Percentiles rank a stretch among this genome's conserved stretches.
Conservation (phyloP, 2,797 vertebrate genomes). For the Coracias cyanogaster region DNA sequence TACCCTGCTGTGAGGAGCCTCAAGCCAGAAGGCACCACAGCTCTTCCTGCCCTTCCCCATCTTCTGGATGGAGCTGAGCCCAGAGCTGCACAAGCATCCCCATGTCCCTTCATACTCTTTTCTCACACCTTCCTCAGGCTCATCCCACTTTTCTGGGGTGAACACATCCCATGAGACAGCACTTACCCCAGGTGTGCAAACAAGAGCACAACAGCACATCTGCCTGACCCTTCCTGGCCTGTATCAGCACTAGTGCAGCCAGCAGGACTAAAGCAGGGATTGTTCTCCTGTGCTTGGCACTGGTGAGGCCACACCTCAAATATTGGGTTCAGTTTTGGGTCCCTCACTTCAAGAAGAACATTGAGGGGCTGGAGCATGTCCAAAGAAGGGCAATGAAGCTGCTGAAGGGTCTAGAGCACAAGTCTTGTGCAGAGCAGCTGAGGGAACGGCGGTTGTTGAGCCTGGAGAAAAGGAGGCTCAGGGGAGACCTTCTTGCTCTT, state of each 20-base stretch:
- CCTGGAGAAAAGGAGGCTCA: neutral
- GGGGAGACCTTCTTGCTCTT: neutral
- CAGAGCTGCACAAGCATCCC: neutral
- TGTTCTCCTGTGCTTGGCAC: no score
- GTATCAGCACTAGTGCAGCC: no score
- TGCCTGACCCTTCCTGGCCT: neutral
- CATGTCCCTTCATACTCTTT: neutral
- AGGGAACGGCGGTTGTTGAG: neutral
- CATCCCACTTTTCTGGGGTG: neutral
- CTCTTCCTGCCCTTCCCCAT: neutral
- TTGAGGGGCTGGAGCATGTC: neutral
- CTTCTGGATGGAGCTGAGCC: neutral
- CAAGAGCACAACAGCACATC: neutral
- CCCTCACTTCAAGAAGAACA: neutral
- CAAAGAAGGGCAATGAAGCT: neutral
- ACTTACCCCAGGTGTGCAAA: neutral
- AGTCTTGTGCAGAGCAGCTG: neutral
- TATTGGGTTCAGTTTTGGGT: neutral
- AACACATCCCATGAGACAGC: accelerated
- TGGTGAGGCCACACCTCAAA: neutral
- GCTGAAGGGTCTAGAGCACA: neutral
- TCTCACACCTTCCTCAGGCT: neutral
- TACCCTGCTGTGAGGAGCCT: neutral
- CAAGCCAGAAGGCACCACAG: neutral
- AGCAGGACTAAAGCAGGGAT: no score